Evolutionary conservation across 2,888 invertebrate genomes (phyloP).

Genomic region (Cheiracanthium punctorium): DNA sequence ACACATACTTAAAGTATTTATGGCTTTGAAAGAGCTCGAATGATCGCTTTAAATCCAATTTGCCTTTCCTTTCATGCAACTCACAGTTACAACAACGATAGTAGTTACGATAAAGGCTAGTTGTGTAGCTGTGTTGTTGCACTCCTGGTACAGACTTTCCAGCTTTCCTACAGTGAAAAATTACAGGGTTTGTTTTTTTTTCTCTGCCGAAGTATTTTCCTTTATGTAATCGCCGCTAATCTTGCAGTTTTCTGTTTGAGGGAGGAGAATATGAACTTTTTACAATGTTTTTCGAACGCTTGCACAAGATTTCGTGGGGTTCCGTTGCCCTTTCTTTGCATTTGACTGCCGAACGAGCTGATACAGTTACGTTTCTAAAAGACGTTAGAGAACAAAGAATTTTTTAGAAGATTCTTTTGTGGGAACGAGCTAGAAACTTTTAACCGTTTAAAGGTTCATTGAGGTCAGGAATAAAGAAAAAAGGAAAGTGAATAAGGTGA

Average conservation of each 20-base stretch:
- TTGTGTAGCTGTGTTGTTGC: constrained; percentile 30
- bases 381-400: neutral
- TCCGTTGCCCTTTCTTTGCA: neutral
- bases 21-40: constrained; percentile 12
- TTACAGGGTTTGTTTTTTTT: constrained; percentile 11
- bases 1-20: constrained; percentile 19
- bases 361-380: neutral
- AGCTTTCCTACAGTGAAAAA: constrained; percentile 16
- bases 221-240: neutral
- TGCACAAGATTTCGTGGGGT: neutral
- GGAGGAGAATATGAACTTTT: neutral
- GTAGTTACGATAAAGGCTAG: constrained; percentile 19
- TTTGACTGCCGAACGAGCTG: neutral
- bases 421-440: neutral
- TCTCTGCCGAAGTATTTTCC: neutral
- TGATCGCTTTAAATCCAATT: constrained; percentile 28
- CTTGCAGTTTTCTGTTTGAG: neutral
- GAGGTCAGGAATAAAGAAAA: neutral
- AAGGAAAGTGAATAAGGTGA: neutral
- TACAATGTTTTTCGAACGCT: neutral
- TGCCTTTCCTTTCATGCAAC: constrained; percentile 2
- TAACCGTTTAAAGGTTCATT: neutral
- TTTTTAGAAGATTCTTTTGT: neutral
- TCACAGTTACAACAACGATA: constrained; percentile 11
- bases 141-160: constrained; percentile 36